A percentile compares a stretch with the other conserved stretches of the same genome.
Evolutionary conservation across 2,797 vertebrate genomes (phyloP).

Genomic region (Cephalopachus bancanus): DNA sequence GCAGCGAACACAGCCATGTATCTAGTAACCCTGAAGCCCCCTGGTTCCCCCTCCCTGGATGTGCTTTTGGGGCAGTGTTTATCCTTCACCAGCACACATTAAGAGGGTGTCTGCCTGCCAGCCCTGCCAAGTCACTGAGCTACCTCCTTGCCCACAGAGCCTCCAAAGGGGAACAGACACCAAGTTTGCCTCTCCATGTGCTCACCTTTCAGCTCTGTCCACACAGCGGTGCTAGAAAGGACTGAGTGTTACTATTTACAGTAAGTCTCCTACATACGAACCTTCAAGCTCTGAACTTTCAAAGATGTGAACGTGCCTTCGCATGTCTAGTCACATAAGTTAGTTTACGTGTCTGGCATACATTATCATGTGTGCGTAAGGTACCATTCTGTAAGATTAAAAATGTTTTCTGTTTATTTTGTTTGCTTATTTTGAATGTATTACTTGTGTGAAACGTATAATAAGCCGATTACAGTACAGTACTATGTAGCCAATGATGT

Average conservation of each 20-base stretch:
- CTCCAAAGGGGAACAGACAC: background rate
- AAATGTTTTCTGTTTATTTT: no score
- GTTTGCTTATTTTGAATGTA: no score
- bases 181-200: background rate
- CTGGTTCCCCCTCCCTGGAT: accelerated
- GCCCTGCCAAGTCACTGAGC: background rate
- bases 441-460: no score
- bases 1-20: background rate
- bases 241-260: background rate
- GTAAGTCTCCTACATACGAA: no score
- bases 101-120: background rate
- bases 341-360: no score
- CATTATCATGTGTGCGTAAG: background rate
- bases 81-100: background rate
- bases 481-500: no score
- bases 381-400: no score
- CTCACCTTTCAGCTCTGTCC: background rate
- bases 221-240: background rate
- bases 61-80: background rate
- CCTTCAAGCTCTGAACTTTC: no score
- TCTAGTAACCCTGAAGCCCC: background rate
- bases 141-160: background rate
- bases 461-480: no score
- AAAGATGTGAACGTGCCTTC: no score
- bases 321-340: no score